Percentiles rank a stretch among this genome's conserved stretches.
These are phyloP conservation scores for Sebastes taczanowskii DNA, from an alignment of 2,797 vertebrate species.

Conservation along the genomic window DNA sequence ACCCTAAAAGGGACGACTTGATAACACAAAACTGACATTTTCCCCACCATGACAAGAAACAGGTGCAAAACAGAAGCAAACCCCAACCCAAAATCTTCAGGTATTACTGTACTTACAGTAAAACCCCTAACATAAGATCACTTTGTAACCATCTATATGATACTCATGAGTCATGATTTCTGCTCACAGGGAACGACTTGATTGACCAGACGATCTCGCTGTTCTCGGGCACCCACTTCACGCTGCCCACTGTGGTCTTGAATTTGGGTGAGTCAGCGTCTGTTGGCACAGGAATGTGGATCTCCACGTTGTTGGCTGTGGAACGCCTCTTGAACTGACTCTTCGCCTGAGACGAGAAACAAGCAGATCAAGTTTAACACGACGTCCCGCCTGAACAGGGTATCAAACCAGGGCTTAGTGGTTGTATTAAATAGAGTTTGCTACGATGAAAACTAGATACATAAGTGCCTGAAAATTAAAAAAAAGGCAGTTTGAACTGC, in stretches of 20 bases:
- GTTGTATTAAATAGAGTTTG: neutral
- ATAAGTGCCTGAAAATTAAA: neutral
- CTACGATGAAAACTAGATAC: neutral
- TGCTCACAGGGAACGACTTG: slow-evolving; percentile 97
- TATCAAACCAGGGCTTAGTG: neutral
- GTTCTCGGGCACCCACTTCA: slow-evolving; percentile 99
- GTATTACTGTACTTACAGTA: neutral
- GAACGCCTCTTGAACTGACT: slow-evolving; percentile 98
- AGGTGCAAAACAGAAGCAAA: neutral
- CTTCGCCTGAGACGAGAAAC: slow-evolving; percentile 86
- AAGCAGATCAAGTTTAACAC: slow-evolving; percentile 37
- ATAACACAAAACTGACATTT: neutral
- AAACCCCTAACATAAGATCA: neutral
- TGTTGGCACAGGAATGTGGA: slow-evolving; percentile 98
- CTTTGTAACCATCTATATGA: slow-evolving; percentile 4
- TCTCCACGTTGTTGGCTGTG: slow-evolving; percentile 98
- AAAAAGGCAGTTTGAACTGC: neutral
- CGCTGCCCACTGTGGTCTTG: slow-evolving; percentile 97
- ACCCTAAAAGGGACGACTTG: neutral
- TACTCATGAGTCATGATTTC: slow-evolving; percentile 39
- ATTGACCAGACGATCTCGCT: slow-evolving; percentile 99
- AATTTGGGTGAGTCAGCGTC: slow-evolving; percentile 98
- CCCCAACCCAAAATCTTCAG: neutral
- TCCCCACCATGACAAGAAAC: neutral
- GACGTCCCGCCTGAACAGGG: neutral